phyloP scores from a whole-genome alignment of 2,888 invertebrate species.

The Oxyscelio sp. region DNA sequence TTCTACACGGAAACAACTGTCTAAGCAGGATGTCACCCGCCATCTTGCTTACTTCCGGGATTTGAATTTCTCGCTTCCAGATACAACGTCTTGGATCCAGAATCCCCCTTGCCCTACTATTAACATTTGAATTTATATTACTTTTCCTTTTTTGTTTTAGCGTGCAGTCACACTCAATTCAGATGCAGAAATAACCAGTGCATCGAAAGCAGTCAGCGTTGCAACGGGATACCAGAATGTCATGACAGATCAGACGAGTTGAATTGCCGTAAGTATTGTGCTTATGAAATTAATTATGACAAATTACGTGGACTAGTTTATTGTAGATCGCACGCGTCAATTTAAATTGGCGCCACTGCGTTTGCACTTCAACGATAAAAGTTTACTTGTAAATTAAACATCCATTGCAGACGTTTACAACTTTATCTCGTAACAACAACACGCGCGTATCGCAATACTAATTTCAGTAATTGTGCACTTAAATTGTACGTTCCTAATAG shows the following conservation, averaged over 20 bases:
- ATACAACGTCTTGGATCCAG: too few species aligned
- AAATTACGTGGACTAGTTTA: conserved; percentile 28
- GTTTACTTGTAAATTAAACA: too few species aligned
- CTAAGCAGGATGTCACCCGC: too few species aligned
- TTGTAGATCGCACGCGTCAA: not conserved
- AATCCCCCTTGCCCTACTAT: too few species aligned
- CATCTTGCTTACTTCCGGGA: too few species aligned
- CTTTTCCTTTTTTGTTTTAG: conserved; percentile 84
- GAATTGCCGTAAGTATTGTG: conserved; percentile 90
- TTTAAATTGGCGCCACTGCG: conserved; percentile 9
- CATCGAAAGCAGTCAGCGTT: conserved; percentile 89
- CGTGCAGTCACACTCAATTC: conserved; percentile 90
- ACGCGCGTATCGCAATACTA: not conserved
- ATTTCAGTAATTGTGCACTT: too few species aligned
- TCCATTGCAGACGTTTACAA: not conserved
- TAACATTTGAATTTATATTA: conserved; percentile 35
- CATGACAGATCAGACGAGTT: conserved; percentile 91
- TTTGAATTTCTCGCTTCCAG: too few species aligned
- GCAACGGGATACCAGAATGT: conserved; percentile 90
- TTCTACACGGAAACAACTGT: too few species aligned
- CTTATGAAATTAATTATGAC: conserved; percentile 47
- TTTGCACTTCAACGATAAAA: too few species aligned
- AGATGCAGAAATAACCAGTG: conserved; percentile 91
- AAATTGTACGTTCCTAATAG: too few species aligned
- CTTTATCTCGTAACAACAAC: not conserved